Conservation (phyloP, 2,113 vertebrate genomes). For the Thalassarche chlororhynchos region DNA sequence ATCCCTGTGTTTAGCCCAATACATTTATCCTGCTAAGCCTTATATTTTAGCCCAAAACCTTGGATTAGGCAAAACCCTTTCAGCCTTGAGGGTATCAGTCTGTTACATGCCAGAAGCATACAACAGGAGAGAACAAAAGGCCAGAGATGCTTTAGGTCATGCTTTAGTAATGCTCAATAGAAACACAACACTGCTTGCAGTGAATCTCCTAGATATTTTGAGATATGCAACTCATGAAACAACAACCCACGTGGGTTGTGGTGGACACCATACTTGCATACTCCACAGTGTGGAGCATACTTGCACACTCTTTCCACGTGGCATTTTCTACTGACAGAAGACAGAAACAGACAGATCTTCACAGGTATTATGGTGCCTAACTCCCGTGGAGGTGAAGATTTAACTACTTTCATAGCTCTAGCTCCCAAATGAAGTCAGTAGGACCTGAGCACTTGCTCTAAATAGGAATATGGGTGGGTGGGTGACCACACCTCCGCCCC, state of each 20-base stretch:
- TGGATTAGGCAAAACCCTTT: neutral
- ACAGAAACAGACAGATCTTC: neutral
- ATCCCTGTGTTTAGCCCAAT: neutral
- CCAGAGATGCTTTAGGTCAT: neutral
- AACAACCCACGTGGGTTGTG: neutral
- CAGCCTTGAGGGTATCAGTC: neutral
- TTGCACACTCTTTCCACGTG: neutral
- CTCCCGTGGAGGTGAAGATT: neutral
- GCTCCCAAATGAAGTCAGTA: neutral
- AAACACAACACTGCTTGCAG: neutral
- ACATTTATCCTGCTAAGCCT: neutral
- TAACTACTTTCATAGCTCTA: neutral
- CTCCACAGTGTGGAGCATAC: too few relatives aligned
- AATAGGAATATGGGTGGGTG: neutral
- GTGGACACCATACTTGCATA: neutral
- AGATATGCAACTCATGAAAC: neutral
- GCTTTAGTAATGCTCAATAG: neutral
- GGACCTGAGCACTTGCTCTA: neutral
- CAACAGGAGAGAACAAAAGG: neutral
- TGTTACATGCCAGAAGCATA: neutral
- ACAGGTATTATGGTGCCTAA: neutral
- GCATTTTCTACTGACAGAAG: neutral
- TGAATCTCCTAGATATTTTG: neutral
- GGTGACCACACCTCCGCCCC: neutral
- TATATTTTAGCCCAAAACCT: neutral